Evolutionary conservation across 2,113 vertebrate genomes (phyloP).

Genomic region (Alectura lathami): DNA sequence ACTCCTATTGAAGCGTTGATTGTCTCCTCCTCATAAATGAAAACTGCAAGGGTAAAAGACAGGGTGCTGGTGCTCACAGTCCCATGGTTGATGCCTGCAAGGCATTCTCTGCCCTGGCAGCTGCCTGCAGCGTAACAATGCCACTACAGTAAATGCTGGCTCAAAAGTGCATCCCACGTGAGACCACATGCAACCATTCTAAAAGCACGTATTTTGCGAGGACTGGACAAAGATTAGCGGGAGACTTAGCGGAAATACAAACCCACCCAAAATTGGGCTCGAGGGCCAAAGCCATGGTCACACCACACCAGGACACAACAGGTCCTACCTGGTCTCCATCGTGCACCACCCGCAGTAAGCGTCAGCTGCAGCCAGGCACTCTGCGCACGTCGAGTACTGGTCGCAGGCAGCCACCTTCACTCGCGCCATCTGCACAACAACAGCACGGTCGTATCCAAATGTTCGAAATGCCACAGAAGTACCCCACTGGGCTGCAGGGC

Average conservation of each 20-base stretch:
- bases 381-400: slow-evolving; percentile 81
- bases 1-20: neutral
- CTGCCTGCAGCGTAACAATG: neutral
- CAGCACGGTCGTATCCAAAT: neutral
- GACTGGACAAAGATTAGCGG: neutral
- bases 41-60: neutral
- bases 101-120: neutral
- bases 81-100: neutral
- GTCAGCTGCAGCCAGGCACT: slow-evolving; percentile 86
- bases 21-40: neutral
- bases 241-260: neutral
- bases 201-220: neutral
- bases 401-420: slow-evolving; percentile 89
- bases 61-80: neutral
- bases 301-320: rapidly evolving
- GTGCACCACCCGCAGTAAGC: slow-evolving; percentile 97
- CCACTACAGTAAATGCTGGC: neutral
- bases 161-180: neutral
- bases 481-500: neutral
- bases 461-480: neutral
- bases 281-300: neutral
- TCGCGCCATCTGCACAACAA: slow-evolving; percentile 82
- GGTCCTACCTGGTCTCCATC: slow-evolving; percentile 88
- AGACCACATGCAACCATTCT: neutral
- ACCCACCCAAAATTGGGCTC: neutral